Base-by-base conservation (phyloP, 2,888 invertebrate species). In the Junonia oenone region DNA sequence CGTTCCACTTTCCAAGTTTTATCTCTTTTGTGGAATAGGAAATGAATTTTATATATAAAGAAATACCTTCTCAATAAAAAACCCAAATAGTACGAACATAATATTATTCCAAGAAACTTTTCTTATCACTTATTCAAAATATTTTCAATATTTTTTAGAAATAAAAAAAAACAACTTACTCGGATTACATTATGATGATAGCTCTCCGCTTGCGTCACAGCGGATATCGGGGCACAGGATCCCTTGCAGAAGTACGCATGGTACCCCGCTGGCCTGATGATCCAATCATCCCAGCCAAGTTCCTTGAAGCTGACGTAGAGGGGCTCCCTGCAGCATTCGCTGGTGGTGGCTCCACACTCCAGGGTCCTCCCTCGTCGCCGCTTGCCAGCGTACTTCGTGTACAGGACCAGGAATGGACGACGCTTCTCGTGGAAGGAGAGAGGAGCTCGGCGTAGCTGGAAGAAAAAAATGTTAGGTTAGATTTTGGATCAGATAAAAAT, bases 281-380 rank as follows among this genome's bases (percentile, higher is more conserved):
- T 96, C 97, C 97, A 97, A 76, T 96, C 94, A 66, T 94, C 93
- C 97, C 97, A 97, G 45, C 96, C 96, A 52, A 97, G 93, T 38
- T 96, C 95, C 58, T 93, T 93, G 74, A 97, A 97, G 62, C 94
- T 95, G 59, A 97, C 94, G 72, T 94, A 95, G 0, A 97, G 90
- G 35, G 94, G 94, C 74, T 97, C 96, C 11, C 96, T 87, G 75
- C 97, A 97, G 76, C 97, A 97, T 68, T 95, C 96, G 31, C 93
- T 94, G 61, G 93, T 83, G 51, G 67, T 67, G 26, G 93, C 91
- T 0, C 91, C 90, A 72, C 96, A 96, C 75, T 95, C 95, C 8
- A 94, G 80, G 22, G 93, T 92, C 1, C 95, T 78, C 37, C 92
- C 92, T 2, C 91, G 91, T 5, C 93, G 91, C 52, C 92, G 91